Conservation (phyloP, 92 coral and sea anemone species). For the Epizoanthus stellaris region DNA sequence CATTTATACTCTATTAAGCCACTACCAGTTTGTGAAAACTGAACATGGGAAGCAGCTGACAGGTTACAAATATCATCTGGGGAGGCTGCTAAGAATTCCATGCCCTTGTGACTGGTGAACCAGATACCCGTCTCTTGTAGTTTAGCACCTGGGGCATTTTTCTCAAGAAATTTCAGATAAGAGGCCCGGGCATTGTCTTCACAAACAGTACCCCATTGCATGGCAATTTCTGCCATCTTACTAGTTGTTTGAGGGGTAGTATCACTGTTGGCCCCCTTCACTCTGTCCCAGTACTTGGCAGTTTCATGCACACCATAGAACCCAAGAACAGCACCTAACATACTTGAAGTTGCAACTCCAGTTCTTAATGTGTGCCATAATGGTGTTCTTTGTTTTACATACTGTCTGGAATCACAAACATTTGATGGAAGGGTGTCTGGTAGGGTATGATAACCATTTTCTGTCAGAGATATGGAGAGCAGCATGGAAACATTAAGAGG, state of each 20-base stretch:
- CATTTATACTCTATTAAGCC: conserved; percentile 43
- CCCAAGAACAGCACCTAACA: too few species aligned
- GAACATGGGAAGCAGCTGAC: not conserved
- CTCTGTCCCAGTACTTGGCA: not conserved
- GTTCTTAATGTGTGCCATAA: too few species aligned
- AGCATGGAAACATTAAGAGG: too few species aligned
- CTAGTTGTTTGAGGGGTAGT: too few species aligned
- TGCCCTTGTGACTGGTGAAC: conserved; percentile 13
- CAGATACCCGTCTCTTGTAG: conserved; percentile 29
- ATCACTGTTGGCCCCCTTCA: too few species aligned
- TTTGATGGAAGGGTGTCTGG: too few species aligned
- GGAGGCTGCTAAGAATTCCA: conserved; percentile 29
- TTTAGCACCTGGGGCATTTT: not conserved
- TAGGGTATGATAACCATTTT: too few species aligned
- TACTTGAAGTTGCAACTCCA: too few species aligned
- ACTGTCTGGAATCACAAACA: too few species aligned
- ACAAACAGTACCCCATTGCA: conserved; percentile 47
- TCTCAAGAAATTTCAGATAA: conserved; percentile 23
- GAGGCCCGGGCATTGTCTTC: conserved; percentile 39
- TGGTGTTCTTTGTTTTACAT: too few species aligned
- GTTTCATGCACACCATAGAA: too few species aligned
- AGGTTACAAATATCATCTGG: conserved; percentile 36
- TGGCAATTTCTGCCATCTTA: not conserved
- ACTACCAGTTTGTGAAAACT: not conserved
- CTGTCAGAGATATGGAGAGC: too few species aligned